Percentiles rank a stretch among this genome's conserved stretches.
Conservation (phyloP, 2,888 invertebrate species). For the Incurvaria masculella region DNA sequence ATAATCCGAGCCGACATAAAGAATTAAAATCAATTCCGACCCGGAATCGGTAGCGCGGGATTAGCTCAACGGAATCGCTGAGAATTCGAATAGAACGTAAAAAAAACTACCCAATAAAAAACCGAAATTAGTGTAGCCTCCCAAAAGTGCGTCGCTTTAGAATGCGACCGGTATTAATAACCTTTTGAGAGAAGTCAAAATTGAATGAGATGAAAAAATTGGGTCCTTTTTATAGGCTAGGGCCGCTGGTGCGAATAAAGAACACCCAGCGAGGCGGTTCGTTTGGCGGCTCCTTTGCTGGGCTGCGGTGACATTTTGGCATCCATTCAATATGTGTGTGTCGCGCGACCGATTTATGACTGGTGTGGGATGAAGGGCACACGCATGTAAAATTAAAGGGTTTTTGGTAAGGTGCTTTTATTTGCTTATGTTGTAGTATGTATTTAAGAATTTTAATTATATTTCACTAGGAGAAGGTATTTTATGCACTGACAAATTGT, state of each 20-base stretch:
- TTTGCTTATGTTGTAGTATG: not conserved
- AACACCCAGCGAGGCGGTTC: slow-evolving; percentile 51
- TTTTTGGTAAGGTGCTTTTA: not conserved
- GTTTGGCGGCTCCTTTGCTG: slow-evolving; percentile 51
- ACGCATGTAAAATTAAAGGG: slow-evolving; percentile 9
- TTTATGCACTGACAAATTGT: too few species aligned
- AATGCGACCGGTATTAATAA: slow-evolving; percentile 56
- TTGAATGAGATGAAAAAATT: slow-evolving; percentile 55
- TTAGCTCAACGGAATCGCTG: not conserved
- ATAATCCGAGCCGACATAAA: not conserved
- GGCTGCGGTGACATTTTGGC: slow-evolving; percentile 53
- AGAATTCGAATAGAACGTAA: not conserved
- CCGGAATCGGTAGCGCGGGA: not conserved
- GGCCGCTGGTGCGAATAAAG: slow-evolving; percentile 28
- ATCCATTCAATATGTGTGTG: slow-evolving; percentile 55
- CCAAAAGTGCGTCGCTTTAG: slow-evolving; percentile 26
- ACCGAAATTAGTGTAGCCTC: not conserved
- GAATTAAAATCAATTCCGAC: not conserved
- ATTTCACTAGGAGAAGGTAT: too few species aligned
- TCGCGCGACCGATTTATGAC: slow-evolving; percentile 51
- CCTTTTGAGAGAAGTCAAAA: slow-evolving; percentile 57
- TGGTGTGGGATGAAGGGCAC: slow-evolving; percentile 35
- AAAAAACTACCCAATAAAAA: not conserved
- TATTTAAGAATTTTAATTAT: not conserved
- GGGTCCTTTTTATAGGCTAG: slow-evolving; percentile 35